Evolutionary conservation across 2,888 invertebrate species (phyloP), one percentile per base, ranked within the genome.

Genomic region (Byasa hedistus): DNA sequence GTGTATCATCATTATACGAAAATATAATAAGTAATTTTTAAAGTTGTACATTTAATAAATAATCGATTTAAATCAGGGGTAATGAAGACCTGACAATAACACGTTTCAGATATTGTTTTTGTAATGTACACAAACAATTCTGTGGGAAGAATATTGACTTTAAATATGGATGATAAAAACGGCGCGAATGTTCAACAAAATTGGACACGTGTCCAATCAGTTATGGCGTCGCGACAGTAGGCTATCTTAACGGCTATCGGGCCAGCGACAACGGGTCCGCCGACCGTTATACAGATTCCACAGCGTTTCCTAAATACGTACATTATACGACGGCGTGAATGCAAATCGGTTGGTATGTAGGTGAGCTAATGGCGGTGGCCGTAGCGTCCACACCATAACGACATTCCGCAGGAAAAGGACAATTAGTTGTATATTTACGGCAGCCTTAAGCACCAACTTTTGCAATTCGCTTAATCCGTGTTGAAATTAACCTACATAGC

Each of bases 211-310:
- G 60, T 67, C 59, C 55, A 67, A 64, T 63, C 63, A 55, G 54
- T 67, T 56, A 66, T 62, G 58, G 66, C 64, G 60, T 36, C 61
- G 61, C 64, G 68, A 68, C 69, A 64, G 64, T 64, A 68, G 68
- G 64, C 61, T 68, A 68, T 62, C 61, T 63, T 63, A 59, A 62
- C 67, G 59, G 66, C 67, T 63, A 65, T 64, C 62, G 58, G 59
- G 68, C 68, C 69, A 69, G 64, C 72, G 68, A 66, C 72, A 76
- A 77, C 80, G 74, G 78, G 78, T 80, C 74, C 73, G 64, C 70
- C 70, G 69, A 86, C 90, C 86, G 89, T 87, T 89, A 88, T 71
- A 72, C 70, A 79, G 82, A 86, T 85, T 82, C 85, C 84, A 77
- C 75, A 71, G 70, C 78, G 80, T 77, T 81, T 80, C 83, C 82